Conservation (phyloP, 2,797 vertebrate genomes). For the Eulemur mongoz region DNA sequence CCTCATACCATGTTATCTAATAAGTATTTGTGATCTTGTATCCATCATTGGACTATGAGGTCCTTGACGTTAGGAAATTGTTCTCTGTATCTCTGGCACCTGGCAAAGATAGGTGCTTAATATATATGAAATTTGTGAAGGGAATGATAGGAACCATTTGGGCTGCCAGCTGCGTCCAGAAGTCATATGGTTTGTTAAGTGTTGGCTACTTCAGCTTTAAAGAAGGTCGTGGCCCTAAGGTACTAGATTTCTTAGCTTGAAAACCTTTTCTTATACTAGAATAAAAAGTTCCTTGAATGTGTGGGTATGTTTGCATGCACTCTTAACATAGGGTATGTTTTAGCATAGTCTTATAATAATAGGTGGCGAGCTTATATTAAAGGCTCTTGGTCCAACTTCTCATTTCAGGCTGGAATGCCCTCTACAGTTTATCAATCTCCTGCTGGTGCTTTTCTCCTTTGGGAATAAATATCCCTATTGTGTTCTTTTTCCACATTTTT, state of each 20-base stretch:
- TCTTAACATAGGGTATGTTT: neutral
- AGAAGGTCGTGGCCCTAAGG: neutral
- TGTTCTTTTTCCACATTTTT: neutral
- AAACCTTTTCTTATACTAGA: neutral
- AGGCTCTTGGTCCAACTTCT: neutral
- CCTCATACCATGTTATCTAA: neutral
- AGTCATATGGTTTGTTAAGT: neutral
- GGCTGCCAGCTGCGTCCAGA: neutral
- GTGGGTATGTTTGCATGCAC: neutral
- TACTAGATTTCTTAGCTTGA: neutral
- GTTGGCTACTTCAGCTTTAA: neutral
- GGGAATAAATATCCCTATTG: neutral
- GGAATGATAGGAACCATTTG: neutral
- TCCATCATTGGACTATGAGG: neutral
- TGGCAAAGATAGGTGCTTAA: neutral
- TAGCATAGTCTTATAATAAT: neutral
- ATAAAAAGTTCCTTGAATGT: neutral
- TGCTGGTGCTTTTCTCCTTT: neutral
- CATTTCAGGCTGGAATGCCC: neutral
- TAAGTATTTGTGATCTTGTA: constrained; percentile 27
- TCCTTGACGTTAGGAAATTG: neutral
- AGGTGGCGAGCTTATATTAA: neutral
- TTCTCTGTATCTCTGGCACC: neutral
- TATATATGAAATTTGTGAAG: neutral
- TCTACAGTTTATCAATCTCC: neutral